phyloP scores from a whole-genome alignment of 2,797 vertebrate genomes.

The Okamejei kenojei region DNA sequence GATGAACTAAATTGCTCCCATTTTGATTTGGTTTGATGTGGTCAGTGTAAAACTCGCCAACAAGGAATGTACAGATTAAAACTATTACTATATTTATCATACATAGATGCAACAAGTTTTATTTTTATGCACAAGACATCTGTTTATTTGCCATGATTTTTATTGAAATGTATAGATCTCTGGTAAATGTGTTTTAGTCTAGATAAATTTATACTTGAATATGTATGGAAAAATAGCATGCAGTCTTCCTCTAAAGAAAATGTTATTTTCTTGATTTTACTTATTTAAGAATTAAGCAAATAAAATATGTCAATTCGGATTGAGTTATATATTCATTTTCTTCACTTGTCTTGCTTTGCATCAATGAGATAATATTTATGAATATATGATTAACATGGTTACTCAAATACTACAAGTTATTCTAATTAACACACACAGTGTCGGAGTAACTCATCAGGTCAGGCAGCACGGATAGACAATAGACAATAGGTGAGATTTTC shows the following conservation, averaged over 20 bases:
- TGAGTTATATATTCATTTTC: background rate
- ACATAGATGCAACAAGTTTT: background rate
- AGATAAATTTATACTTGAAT: constrained; percentile 10
- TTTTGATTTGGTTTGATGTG: background rate
- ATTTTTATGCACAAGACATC: background rate
- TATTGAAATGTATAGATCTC: constrained; percentile 21
- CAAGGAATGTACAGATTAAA: background rate
- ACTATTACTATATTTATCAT: constrained; percentile 7
- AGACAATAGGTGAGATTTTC: too few species aligned
- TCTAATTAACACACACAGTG: background rate
- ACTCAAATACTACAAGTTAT: background rate
- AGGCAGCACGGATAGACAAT: too few species aligned
- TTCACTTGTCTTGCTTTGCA: background rate
- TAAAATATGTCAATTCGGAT: constrained; percentile 24
- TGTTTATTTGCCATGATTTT: background rate
- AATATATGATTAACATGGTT: background rate
- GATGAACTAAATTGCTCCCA: background rate
- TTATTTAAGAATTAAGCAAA: constrained; percentile 32
- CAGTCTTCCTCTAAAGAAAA: constrained; percentile 37
- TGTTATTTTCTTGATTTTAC: constrained; percentile 30
- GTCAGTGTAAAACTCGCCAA: background rate
- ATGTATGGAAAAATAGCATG: constrained; percentile 24
- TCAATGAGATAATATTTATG: background rate
- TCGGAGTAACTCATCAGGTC: too few species aligned
- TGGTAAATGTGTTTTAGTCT: constrained; percentile 30